These are phyloP conservation scores for Eubasilissa splendida DNA, from an alignment of 2,888 invertebrate species.

Conservation along the genomic window DNA sequence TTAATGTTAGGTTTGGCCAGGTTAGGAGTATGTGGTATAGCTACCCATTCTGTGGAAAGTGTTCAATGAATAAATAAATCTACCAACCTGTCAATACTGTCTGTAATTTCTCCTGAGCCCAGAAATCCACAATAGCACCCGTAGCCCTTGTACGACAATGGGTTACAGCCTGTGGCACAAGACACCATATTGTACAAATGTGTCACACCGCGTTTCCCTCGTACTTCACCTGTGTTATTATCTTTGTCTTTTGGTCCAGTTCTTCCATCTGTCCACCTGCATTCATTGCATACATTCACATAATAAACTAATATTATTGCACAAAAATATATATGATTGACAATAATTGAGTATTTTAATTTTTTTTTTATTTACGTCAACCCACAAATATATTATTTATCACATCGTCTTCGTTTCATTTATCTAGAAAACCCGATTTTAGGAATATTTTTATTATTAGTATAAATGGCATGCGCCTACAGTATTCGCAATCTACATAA, in stretches of 20 bases:
- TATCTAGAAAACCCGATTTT: neutral
- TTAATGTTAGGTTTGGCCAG: no score
- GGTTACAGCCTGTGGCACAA: conserved; percentile 89
- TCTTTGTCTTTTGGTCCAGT: conserved; percentile 2
- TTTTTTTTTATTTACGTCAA: neutral
- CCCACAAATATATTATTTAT: neutral
- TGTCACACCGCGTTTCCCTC: conserved; percentile 82
- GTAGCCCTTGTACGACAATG: conserved; percentile 87
- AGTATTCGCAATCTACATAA: no score
- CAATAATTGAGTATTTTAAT: neutral
- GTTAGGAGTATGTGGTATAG: no score
- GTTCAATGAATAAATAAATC: no score
- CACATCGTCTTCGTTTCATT: neutral
- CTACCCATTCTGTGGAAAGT: no score
- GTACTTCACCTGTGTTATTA: conserved; percentile 62
- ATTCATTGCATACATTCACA: neutral
- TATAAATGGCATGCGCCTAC: no score
- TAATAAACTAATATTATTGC: neutral
- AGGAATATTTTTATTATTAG: neutral
- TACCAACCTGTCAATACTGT: conserved; percentile 84
- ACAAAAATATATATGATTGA: neutral
- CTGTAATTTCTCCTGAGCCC: conserved; percentile 84
- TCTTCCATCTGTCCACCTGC: neutral
- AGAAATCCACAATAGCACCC: conserved; percentile 93
- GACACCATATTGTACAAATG: conserved; percentile 90